phyloP scores from a whole-genome alignment of 2,888 invertebrate genomes.

The Hylaea fasciaria region DNA sequence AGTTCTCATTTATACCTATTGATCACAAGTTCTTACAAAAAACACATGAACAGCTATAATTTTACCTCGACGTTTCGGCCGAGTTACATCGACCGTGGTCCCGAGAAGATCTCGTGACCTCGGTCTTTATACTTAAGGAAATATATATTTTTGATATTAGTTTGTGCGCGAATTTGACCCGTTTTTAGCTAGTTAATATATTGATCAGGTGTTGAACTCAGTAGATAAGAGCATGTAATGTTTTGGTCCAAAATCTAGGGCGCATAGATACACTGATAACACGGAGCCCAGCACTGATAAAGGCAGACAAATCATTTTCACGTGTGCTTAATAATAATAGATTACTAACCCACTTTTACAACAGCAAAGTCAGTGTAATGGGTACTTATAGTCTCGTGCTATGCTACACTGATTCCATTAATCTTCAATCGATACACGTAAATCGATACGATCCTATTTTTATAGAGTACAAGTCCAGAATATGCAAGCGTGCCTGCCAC shows the following conservation, averaged over 20 bases:
- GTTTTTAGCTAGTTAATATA: no score
- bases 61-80: no score
- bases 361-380: not conserved
- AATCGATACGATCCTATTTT: conserved; percentile 25
- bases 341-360: conserved; percentile 4
- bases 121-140: no score
- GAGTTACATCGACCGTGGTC: no score
- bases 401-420: conserved; percentile 3
- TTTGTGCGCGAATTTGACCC: no score
- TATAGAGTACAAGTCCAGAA: conserved; percentile 49
- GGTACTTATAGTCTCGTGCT: not conserved
- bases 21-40: no score
- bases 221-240: conserved; percentile 51
- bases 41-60: no score
- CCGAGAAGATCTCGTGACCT: no score
- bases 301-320: conserved; percentile 37
- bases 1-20: not conserved
- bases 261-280: conserved; percentile 53
- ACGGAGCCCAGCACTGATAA: conserved; percentile 45
- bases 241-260: conserved; percentile 50
- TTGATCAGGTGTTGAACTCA: conserved; percentile 39
- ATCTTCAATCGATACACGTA: conserved; percentile 10
- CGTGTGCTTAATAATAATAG: conserved; percentile 18
- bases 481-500: conserved; percentile 68
- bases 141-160: no score